Base-by-base conservation (phyloP, 2,888 invertebrate genomes). In the Pediacus dermestoides region DNA sequence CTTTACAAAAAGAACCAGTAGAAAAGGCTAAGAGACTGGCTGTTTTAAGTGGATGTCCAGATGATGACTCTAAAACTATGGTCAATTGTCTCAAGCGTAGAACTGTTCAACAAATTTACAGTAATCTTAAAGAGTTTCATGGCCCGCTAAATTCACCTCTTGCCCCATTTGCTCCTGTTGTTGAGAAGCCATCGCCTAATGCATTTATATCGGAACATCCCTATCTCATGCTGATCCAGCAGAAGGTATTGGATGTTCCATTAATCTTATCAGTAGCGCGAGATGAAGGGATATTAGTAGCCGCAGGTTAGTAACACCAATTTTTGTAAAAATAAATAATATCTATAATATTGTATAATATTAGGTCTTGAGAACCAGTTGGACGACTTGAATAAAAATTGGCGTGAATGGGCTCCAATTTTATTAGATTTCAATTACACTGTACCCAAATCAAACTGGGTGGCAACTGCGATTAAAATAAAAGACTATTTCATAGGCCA, bases 171-270 rank as follows among this genome's bases (percentile, higher is more conserved):
- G 67, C 57, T 3, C 68, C 69, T 1, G 63, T 65, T 15, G 21
- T 45, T 2, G 48, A 44, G 18, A 37, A 37, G 30, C 30, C 30
- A 2, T n/a, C 21, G 1, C 30, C 33, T n/a, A 28, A 35, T 21
- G 11, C 50, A 2, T 67, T 69, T 39, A 34, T 70, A 3, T 55
- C 52, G 2, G 58, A 64, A 15, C 42, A 61, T 26, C 69, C 69
- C 0, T 54, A 58, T 34, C 44, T 48, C 9, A 33, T 63, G 3
- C 44, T 69, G 13, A 13, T 3, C 2, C 12, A 28, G n/a, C 13
- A 14, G 4, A 23, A 23, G 10, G 12, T 13, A 13, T 9, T 13
- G 11, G 28, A 28, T 28, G 28, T 28, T 3, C 28, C 28, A 6
- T 7, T 11, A n/a, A 28, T 28, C 7, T 13, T 14, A 4, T 28